Evolutionary conservation across 1,140 invertebrate genomes (phyloP), one percentile per base, ranked within the genome.

Genomic region (Drosophila teissieri): DNA sequence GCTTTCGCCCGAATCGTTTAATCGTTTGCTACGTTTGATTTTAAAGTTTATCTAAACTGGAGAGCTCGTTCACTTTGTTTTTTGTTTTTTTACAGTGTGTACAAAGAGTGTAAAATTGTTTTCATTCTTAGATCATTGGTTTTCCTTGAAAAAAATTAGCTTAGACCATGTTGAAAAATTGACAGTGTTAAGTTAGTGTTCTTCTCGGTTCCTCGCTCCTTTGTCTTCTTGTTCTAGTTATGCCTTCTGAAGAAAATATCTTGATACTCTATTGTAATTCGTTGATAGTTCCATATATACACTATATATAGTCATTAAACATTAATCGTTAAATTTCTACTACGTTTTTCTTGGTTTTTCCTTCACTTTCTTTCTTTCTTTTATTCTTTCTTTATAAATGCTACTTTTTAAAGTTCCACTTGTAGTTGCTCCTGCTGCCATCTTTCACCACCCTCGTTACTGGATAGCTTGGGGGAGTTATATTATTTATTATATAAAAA

Each of bases 31-130:
- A 83, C 76, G 80, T 85, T 83, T 78, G 80, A 68, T 79, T 83
- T 83, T 79, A 83, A 88, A 86, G 84, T 86, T 88, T 78, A 79
- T 88, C 82, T 86, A 86, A 86, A 86, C 69, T 82, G 76, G 78
- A 58, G 58, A 72, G 68, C 65, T 70, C n/a, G 12, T 36, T 27
- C 45, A 11, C 19, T 37, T 76, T 10, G 44, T 34, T 63, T 49
- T 67, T 57, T 64, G 1, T 19, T 19, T 63, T 49, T 67, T 57
- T 64, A 74, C 48, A 77, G 74, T 78, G 73, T 57, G 70, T 86
- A 86, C 78, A 86, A 85, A 88, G 83, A 78, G 82, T 86, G 82
- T 86, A 86, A 78, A 84, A 83, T 78, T 78, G 77, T 61, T 69
- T 42, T 76, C 52, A 17, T 51, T 55, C 14, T 61, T 42, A 1